Base-by-base conservation (phyloP, 2,888 invertebrate genomes). In the Syritta pipiens region DNA sequence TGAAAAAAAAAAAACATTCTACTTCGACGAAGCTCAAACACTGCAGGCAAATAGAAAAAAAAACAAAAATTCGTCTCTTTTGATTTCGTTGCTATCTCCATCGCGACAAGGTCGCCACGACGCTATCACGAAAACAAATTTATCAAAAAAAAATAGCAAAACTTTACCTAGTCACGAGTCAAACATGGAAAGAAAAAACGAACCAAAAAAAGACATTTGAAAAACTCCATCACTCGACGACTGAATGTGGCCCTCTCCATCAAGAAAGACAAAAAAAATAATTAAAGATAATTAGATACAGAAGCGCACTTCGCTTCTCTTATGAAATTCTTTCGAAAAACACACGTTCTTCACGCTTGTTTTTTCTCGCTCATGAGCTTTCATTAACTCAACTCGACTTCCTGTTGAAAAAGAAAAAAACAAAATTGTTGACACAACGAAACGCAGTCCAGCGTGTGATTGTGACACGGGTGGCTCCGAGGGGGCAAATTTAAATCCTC, bases 251-350 rank as follows among this genome's bases (percentile, higher is more conserved):
- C n/a, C n/a, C n/a, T n/a, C n/a, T n/a, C n/a, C n/a, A n/a, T n/a
- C n/a, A 53, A 24, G 37, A 10, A 12, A 35, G 20, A 22, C 51
- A n/a, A 6, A 6, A 19, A 12, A 35, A 51, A 32, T 59, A 59
- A 59, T 60, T 46, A 60, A 46, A 24, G 60, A 60, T 60, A 48
- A 60, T 60, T 24, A 35, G 60, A 60, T 48, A 48, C 60, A 48
- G 35, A 60, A 10, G 30, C 44, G 46, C 32, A 46, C 59, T 59
- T 57, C 42, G 28, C 30, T 7, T 57, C 42, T 44, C 30, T 7
- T 2, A 9, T 44, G 32, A 17, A 37, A 37, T 37, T 3, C 37
- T 17, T 17, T 37, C 17, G 7, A 37, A 37, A n/a, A n/a, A 2
- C 37, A 9, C 37, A 37, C 37, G 37, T 37, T 17, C 17, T 5